Percentiles rank a stretch among this genome's conserved stretches.
These are phyloP conservation scores for Bibio marci DNA, from an alignment of 2,888 invertebrate genomes.

Conservation along the genomic window DNA sequence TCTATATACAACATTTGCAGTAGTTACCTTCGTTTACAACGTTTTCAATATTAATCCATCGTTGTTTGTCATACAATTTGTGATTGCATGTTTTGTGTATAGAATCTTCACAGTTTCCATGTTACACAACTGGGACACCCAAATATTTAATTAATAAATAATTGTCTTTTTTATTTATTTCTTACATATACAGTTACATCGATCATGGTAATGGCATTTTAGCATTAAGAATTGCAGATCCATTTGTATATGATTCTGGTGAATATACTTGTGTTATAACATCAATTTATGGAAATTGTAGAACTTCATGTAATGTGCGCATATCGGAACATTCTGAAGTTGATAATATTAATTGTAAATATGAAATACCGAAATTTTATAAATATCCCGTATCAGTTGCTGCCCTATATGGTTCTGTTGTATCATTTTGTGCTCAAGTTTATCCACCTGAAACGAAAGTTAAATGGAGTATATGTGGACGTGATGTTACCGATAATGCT, in stretches of 20 bases:
- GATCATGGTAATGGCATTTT: constrained; percentile 37
- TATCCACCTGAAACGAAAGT: constrained; percentile 26
- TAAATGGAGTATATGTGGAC: constrained; percentile 38
- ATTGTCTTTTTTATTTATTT: not conserved
- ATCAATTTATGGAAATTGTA: constrained; percentile 40
- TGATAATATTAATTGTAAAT: not conserved
- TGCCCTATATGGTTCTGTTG: constrained; percentile 31
- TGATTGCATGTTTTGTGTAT: not conserved
- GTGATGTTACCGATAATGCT: constrained; percentile 23
- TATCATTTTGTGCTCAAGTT: constrained; percentile 37
- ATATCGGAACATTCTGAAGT: constrained; percentile 5
- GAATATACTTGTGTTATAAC: constrained; percentile 48
- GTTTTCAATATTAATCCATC: no score
- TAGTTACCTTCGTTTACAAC: no score
- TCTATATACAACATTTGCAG: no score
- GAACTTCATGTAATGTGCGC: constrained; percentile 22
- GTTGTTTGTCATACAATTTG: not conserved
- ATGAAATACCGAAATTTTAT: constrained; percentile 27
- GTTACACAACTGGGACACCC: no score
- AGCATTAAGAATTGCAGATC: constrained; percentile 38
- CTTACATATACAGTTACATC: constrained; percentile 25
- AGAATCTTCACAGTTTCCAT: no score
- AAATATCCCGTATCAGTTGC: constrained; percentile 37
- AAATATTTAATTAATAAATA: no score
- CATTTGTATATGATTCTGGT: constrained; percentile 45